Conservation (phyloP, 1,140 invertebrate genomes). For the Zaprionus tsacasi region DNA sequence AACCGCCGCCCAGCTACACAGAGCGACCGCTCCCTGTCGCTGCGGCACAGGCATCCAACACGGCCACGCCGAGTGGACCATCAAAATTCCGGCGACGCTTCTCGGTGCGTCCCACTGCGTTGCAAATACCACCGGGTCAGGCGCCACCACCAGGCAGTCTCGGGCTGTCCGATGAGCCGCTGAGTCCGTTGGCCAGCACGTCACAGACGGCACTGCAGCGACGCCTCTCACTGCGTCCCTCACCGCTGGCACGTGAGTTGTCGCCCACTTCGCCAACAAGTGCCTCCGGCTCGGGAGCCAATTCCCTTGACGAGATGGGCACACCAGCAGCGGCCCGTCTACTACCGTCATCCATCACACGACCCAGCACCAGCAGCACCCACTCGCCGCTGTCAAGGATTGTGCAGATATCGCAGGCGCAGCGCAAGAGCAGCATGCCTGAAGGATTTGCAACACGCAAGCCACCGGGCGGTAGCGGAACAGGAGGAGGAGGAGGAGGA, state of each 20-base stretch:
- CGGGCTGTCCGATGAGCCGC: conserved; percentile 24
- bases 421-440: conserved; percentile 82
- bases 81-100: conserved; percentile 80
- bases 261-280: conserved; percentile 51
- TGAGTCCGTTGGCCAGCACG: conserved; percentile 14
- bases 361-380: conserved; percentile 77
- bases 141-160: conserved; percentile 73
- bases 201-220: conserved; percentile 76
- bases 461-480: not conserved
- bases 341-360: conserved; percentile 49
- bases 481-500: not conserved
- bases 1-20: conserved; percentile 76
- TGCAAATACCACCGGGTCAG: conserved; percentile 80
- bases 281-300: not conserved
- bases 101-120: conserved; percentile 77
- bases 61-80: conserved; percentile 9
- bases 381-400: conserved; percentile 80
- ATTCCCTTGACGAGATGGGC: conserved; percentile 40
- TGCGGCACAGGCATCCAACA: not conserved
- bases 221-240: conserved; percentile 78
- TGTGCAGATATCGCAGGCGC: conserved; percentile 81
- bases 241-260: conserved; percentile 73
- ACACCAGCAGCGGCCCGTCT: conserved; percentile 50
- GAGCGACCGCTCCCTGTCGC: conserved; percentile 37
- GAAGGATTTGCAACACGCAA: conserved; percentile 47